Evolutionary conservation across 2,797 vertebrate genomes (phyloP), one percentile per base, ranked within the genome.

Genomic region (Trematomus bernacchii): DNA sequence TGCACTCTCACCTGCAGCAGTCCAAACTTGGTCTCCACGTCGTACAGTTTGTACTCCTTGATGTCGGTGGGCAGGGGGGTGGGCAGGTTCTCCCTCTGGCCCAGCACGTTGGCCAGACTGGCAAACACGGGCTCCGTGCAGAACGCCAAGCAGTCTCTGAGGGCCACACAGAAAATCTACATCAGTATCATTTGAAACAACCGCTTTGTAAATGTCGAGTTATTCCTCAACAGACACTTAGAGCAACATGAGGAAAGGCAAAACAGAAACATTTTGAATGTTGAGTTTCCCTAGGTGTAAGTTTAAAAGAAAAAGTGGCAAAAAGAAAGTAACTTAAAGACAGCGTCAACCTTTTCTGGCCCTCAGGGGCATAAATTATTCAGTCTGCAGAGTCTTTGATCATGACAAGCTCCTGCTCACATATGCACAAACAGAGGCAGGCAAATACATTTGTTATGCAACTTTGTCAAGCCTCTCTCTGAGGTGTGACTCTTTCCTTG

Each of bases 91-190:
- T 99, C 98, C 96, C 97, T 98, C 83, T 95, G 97, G 79, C 98
- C 98, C 80, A 99, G 94, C 76, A 99, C 95, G 5, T 99, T 99
- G 82, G 98, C 95, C 92, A 99, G 95, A 90, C 98, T 99, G 76
- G 98, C 97, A 93, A 97, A 99, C 67, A 99, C 96, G 10, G 98
- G 98, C 90, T 99, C 98, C 58, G 98, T 99, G 86, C 98, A 99
- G 95, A 99, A 99, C 8, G 98, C 98, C 91, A 99, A 92, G 85
- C 96, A 98, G 93, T 99, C 98, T 83, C 98, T 99, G 90, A 30
- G 70, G 84, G 53, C 18, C 66, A 21, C 65, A 85, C 13, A 67
- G 18, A 65, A 11, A 59, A 55, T 78, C 40, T 21, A 42, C 43
- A 60, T 77, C 51, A 58, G 65, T 11, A 8, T 19, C 0, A 68